These are phyloP conservation scores for Zophobas morio DNA, from an alignment of 1,140 invertebrate genomes.

Conservation along the genomic window DNA sequence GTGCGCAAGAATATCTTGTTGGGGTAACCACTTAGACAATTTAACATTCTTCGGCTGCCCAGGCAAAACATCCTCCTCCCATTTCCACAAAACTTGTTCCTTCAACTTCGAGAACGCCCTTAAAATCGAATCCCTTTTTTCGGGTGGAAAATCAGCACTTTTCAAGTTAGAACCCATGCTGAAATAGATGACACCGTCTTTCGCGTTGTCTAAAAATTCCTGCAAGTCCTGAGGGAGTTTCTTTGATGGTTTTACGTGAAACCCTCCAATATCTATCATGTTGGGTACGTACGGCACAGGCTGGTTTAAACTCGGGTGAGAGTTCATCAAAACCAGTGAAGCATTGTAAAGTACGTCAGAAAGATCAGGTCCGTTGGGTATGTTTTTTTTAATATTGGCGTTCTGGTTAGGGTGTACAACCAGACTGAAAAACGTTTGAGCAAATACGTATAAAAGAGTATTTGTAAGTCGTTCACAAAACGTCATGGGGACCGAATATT, in stretches of 20 bases:
- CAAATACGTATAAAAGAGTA: constrained; percentile 53
- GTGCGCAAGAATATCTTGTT: constrained; percentile 80
- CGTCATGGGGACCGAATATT: constrained; percentile 66
- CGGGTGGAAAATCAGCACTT: constrained; percentile 67
- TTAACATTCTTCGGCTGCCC: constrained; percentile 75
- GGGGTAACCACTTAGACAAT: constrained; percentile 78
- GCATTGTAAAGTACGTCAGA: constrained; percentile 69
- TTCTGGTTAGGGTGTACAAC: constrained; percentile 61
- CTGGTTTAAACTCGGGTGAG: constrained; percentile 71
- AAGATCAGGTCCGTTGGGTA: constrained; percentile 68
- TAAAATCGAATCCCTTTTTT: constrained; percentile 60
- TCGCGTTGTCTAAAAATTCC: constrained; percentile 68
- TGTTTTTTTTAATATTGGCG: constrained; percentile 64
- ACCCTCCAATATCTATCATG: constrained; percentile 71
- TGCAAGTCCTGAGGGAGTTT: constrained; percentile 68
- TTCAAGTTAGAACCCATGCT: constrained; percentile 73
- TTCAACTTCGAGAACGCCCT: constrained; percentile 62
- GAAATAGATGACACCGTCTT: constrained; percentile 72
- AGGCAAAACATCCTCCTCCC: constrained; percentile 72
- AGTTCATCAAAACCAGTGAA: constrained; percentile 72
- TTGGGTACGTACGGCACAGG: constrained; percentile 71
- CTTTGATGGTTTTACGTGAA: constrained; percentile 67
- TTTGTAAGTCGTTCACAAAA: constrained; percentile 68
- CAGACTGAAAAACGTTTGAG: constrained; percentile 37
- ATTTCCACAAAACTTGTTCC: constrained; percentile 76